Percentiles rank a stretch among this genome's conserved stretches.
Conservation (phyloP, 2,888 invertebrate genomes). For the Pecten maximus region DNA sequence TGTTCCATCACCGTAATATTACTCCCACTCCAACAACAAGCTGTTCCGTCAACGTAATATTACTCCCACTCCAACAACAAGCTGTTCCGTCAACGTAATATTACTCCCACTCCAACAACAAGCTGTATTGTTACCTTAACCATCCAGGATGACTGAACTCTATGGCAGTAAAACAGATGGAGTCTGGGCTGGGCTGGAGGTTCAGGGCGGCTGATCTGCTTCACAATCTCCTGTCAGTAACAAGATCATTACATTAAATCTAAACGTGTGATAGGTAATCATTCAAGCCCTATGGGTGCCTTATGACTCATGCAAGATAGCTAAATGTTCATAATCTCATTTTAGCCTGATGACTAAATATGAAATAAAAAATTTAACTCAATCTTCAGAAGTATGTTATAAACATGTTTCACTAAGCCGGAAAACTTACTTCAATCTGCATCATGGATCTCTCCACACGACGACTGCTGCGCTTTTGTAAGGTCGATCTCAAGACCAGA, state of each 20-base stretch:
- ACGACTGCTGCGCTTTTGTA: conserved; percentile 90
- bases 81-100: too few species aligned
- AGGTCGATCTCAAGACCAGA: conserved; percentile 89
- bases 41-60: too few species aligned
- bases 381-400: too few species aligned
- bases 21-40: too few species aligned
- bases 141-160: conserved; percentile 89
- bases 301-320: too few species aligned
- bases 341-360: background rate
- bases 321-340: background rate
- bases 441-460: conserved; percentile 94
- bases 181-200: conserved; percentile 84
- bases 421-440: conserved; percentile 88
- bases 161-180: conserved; percentile 88
- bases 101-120: too few species aligned
- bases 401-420: background rate
- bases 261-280: too few species aligned
- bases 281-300: too few species aligned
- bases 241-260: too few species aligned
- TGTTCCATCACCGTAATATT: too few species aligned
- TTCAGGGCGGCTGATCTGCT: conserved; percentile 83
- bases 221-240: conserved; percentile 85
- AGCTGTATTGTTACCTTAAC: conserved; percentile 85
- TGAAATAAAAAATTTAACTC: too few species aligned
- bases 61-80: too few species aligned